Base-by-base conservation (phyloP, 2,113 vertebrate genomes). In the Pycnonotus jocosus region DNA sequence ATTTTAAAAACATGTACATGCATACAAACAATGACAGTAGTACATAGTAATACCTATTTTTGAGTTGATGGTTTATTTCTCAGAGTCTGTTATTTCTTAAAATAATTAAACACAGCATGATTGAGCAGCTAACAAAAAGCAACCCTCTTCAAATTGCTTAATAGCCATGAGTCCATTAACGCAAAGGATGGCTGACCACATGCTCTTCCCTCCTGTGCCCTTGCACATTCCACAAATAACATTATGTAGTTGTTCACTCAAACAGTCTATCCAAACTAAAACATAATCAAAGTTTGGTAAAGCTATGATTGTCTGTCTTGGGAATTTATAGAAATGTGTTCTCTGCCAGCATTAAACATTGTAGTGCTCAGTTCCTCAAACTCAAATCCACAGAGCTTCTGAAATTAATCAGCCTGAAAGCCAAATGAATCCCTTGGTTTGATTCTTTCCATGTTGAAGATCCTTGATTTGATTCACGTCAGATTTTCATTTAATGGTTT, bases 391-490 rank as follows among this genome's bases (percentile, higher is more conserved):
- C 82, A 86, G 61, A 90, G 62, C 50, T 94, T 53, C 68, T 81
- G 76, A 94, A 97, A 96, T 95, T 97, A 97, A 96, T 97, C 96
- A 93, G 35, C 78, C 42, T 90, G 68, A 83, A 96, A 97, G 80
- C 74, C 70, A 96, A 96, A 96, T 90, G 87, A 97, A 92, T 95
- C 92, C 87, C 68, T 92, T 71, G 33, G 28, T 94, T 95, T 84
- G 50, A 70, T 93, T 92, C 84, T 88, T 92, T 86, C 72, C 62
- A 38, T 84, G 47, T 60, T 81, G 69, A 96, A 96, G 88, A 95
- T 85, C 60, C 80, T 96, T 93, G 90, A 92, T 96, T 96, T 96
- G 86, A 95, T 97, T 97, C 91, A 92, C 87, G 87, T 95, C 91
- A 96, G 91, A 92, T 94, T 97, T 95, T 96, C 79, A 57, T 97